Conservation (phyloP, 2,113 vertebrate species). For the Acrocephalus kingi region DNA sequence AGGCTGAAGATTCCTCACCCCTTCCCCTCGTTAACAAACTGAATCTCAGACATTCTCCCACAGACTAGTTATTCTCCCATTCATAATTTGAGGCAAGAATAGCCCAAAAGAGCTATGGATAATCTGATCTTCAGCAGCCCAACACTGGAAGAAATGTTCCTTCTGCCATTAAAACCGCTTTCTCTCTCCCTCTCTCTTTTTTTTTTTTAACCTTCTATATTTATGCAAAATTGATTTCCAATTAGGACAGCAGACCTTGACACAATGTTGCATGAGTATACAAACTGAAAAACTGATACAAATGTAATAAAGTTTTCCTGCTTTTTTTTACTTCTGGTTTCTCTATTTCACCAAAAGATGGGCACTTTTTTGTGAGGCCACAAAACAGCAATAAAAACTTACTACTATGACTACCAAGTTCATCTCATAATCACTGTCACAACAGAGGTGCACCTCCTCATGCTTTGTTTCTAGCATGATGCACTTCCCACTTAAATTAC, state of each 20-base stretch:
- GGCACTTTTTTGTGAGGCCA: rapidly evolving
- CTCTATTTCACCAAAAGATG: background rate
- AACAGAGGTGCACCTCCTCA: background rate
- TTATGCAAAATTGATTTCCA: background rate
- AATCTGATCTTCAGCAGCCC: rapidly evolving
- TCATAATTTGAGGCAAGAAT: background rate
- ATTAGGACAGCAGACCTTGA: background rate
- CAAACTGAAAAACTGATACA: background rate
- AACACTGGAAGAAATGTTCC: background rate
- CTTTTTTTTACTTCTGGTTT: background rate
- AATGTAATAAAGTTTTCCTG: background rate
- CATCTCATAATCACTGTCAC: background rate
- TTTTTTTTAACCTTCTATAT: background rate
- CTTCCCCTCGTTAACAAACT: background rate
- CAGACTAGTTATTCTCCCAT: background rate
- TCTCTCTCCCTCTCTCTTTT: too few relatives aligned
- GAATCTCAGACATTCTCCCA: background rate
- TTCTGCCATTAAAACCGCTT: background rate
- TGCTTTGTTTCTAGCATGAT: background rate
- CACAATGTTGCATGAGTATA: background rate
- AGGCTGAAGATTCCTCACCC: background rate
- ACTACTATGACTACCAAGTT: background rate
- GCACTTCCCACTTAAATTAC: background rate
- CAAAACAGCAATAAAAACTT: background rate
- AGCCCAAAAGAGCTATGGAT: background rate